Evolutionary conservation across 2,888 invertebrate species (phyloP), one percentile per base, ranked within the genome.

Genomic region (Xestia xanthographa): DNA sequence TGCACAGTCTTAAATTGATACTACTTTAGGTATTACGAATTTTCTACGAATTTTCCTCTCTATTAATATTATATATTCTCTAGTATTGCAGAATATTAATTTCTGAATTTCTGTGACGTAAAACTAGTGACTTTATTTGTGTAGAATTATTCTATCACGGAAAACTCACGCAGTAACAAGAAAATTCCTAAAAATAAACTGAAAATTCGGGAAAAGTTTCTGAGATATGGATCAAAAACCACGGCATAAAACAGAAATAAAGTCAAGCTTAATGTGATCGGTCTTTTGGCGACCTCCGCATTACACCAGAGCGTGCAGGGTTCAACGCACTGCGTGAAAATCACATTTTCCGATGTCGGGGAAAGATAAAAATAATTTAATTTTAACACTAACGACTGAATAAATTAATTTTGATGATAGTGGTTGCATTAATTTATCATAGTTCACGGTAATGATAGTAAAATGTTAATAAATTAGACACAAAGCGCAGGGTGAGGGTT

Each of bases 271-370:
- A 60, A 79, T 68, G 62, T 73, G 63, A 77, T 77, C 78, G 68
- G 58, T 68, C 9, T 83, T 66, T 12, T 56, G 41, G 79, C 71
- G 69, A 82, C 82, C 84, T 78, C 82, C 82, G 81, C 83, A 91
- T 88, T 90, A 90, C 88, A 91, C 85, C 86, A 90, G 34, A 34
- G 86, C 84, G 87, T 82, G 34, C 71, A 83, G 87, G 88, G 94
- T 93, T 94, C 93, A 93, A 92, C 91, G 93, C 87, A 89, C 93
- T 82, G 82, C 79, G 71, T 83, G 88, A 89, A 90, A 90, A 86
- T 83, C 81, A 83, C 75, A 83, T 85, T 90, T 88, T 86, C 85
- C 83, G 86, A 89, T 84, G 77, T 71, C 79, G 67, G 72, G 65
- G 58, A 38, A 63, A 79, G 85, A 87, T 88, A 74, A 82, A 77